A percentile compares a stretch with the other conserved stretches of the same genome.
Conservation (phyloP, 2,113 vertebrate species). For the Anhinga rufa region DNA sequence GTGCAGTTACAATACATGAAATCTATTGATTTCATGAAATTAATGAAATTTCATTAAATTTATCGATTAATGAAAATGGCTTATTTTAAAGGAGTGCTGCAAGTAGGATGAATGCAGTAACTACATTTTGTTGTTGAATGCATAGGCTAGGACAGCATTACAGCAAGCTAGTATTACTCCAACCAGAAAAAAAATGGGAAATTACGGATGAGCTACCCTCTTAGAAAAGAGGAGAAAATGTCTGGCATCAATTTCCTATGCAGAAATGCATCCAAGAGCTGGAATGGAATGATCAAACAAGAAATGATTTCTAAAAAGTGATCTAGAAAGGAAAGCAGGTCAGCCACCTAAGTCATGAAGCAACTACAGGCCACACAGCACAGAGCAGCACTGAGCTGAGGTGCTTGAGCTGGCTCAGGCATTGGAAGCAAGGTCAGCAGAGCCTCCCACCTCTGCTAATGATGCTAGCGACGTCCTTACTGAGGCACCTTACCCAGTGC, state of each 20-base stretch:
- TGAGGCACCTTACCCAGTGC: neutral
- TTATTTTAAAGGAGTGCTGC: neutral
- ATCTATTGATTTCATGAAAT: too few species aligned
- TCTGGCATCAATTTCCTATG: neutral
- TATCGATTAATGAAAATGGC: neutral
- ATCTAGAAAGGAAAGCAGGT: neutral
- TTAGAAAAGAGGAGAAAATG: neutral
- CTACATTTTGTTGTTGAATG: neutral
- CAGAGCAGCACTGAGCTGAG: neutral
- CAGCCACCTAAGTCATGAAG: neutral
- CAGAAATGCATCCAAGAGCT: neutral
- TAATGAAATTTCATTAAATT: too few species aligned
- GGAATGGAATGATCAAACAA: neutral
- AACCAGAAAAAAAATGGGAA: neutral
- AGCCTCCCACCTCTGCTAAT: neutral
- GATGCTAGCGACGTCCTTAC: neutral
- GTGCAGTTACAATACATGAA: neutral
- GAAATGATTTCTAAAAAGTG: neutral
- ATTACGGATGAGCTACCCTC: neutral
- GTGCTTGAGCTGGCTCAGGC: neutral
- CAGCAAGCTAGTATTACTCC: neutral
- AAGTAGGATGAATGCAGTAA: neutral
- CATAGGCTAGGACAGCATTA: neutral
- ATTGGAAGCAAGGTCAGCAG: neutral
- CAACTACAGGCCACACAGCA: neutral